These are phyloP conservation scores for Mythimna lalbum DNA, from an alignment of 2,888 invertebrate genomes.

Conservation along the genomic window DNA sequence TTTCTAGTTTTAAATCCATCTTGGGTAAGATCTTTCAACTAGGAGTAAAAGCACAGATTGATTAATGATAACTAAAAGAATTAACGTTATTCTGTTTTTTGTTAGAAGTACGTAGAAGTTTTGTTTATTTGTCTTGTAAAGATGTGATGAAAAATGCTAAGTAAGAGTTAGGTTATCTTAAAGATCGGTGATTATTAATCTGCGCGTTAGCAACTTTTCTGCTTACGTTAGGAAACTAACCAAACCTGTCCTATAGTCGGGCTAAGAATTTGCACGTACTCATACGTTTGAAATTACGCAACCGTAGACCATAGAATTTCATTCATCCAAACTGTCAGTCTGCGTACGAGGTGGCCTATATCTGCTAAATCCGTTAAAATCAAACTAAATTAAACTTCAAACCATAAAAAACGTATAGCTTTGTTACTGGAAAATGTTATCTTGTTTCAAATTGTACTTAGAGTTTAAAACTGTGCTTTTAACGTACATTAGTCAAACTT, in stretches of 20 bases:
- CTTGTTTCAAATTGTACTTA: background rate
- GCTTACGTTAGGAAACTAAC: slow-evolving; percentile 23
- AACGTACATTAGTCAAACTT: slow-evolving; percentile 9
- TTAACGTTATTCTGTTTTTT: background rate
- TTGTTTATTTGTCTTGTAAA: slow-evolving; percentile 26
- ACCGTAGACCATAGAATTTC: slow-evolving; percentile 5
- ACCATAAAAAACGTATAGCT: background rate
- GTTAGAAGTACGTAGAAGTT: background rate
- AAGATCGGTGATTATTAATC: background rate
- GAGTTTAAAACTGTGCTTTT: slow-evolving; percentile 11
- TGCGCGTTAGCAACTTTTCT: slow-evolving; percentile 3
- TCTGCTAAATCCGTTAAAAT: slow-evolving; percentile 3
- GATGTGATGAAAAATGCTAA: slow-evolving; percentile 1
- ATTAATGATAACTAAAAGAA: background rate
- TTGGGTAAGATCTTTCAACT: slow-evolving; percentile 33
- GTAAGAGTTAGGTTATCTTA: slow-evolving; percentile 7
- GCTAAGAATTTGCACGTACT: slow-evolving; percentile 7
- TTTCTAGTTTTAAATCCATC: slow-evolving; percentile 58
- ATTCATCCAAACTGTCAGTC: slow-evolving; percentile 17
- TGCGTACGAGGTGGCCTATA: background rate
- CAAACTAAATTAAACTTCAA: background rate
- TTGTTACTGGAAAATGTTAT: background rate
- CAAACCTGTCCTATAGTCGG: slow-evolving; percentile 8
- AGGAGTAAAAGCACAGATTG: slow-evolving; percentile 21
- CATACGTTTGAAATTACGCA: slow-evolving; percentile 20